Percentiles rank a stretch among this genome's conserved stretches.
Evolutionary conservation across 2,797 vertebrate genomes (phyloP).

Genomic region (Diplodus sargus): DNA sequence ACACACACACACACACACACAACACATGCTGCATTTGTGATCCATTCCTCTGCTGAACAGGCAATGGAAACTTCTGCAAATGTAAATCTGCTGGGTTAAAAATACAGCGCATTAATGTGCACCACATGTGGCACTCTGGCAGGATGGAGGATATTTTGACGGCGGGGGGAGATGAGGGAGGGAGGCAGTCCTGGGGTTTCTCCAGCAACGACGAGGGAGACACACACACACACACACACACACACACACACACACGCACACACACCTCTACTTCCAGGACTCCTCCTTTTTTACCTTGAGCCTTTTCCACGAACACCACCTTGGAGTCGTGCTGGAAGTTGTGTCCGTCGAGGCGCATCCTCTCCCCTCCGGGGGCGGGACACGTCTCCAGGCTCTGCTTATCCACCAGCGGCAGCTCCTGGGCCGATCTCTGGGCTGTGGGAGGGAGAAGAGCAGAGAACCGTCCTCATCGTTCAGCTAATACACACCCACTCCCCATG

Average conservation of each 20-base stretch:
- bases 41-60: constrained; percentile 83
- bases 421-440: constrained; percentile 96
- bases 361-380: constrained; percentile 91
- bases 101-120: constrained; percentile 89
- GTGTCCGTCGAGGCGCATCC: constrained; percentile 94
- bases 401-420: constrained; percentile 98
- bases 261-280: constrained; percentile 7
- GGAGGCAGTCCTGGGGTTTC: constrained; percentile 75
- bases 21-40: constrained; percentile 80
- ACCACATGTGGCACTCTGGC: constrained; percentile 89
- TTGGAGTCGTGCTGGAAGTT: constrained; percentile 99
- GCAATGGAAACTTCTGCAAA: constrained; percentile 90
- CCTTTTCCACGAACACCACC: constrained; percentile 98
- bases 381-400: constrained; percentile 94
- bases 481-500: constrained; percentile 81
- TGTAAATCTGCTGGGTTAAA: constrained; percentile 89
- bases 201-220: constrained; percentile 70
- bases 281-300: constrained; percentile 89
- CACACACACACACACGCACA: constrained; percentile 43
- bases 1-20: constrained; percentile 48
- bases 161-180: constrained; percentile 61
- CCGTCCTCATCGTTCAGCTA: constrained; percentile 54
- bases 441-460: constrained; percentile 42
- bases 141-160: constrained; percentile 83
- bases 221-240: constrained; percentile 52